Conservation (phyloP, 2,113 vertebrate species). For the Desmodus rotundus region DNA sequence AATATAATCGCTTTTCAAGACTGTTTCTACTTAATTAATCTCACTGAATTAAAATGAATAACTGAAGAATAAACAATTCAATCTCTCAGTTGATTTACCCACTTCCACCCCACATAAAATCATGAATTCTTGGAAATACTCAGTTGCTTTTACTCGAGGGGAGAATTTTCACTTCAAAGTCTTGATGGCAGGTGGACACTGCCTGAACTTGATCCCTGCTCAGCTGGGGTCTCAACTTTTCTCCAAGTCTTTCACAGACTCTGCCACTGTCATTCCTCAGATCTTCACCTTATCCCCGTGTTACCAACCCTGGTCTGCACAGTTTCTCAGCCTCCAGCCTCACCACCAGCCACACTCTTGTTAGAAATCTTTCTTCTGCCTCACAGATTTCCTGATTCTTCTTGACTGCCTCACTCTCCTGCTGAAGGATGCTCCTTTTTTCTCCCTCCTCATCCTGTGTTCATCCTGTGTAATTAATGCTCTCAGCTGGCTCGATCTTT, state of each 20-base stretch:
- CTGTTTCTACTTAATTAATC: slow-evolving; percentile 28
- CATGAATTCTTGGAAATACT: neutral
- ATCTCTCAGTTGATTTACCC: neutral
- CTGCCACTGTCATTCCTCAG: neutral
- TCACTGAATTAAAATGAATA: neutral
- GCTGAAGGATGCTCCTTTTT: neutral
- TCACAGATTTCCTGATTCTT: neutral
- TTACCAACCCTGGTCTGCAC: neutral
- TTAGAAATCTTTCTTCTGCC: neutral
- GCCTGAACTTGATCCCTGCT: neutral
- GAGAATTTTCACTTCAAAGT: neutral
- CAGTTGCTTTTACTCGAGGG: neutral
- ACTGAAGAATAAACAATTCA: neutral
- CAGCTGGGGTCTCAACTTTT: neutral
- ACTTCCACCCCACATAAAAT: neutral
- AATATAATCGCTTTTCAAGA: neutral
- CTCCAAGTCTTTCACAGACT: neutral
- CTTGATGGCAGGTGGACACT: neutral
- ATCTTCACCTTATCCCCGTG: neutral
- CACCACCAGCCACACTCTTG: neutral
- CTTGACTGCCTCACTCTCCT: neutral
- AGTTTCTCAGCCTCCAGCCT: neutral
- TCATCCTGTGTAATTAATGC: neutral
- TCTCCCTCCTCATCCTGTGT: neutral
- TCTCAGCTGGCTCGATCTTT: neutral